These are phyloP conservation scores for Psittacara wagleri DNA, from an alignment of 2,113 vertebrate genomes.

Conservation along the genomic window DNA sequence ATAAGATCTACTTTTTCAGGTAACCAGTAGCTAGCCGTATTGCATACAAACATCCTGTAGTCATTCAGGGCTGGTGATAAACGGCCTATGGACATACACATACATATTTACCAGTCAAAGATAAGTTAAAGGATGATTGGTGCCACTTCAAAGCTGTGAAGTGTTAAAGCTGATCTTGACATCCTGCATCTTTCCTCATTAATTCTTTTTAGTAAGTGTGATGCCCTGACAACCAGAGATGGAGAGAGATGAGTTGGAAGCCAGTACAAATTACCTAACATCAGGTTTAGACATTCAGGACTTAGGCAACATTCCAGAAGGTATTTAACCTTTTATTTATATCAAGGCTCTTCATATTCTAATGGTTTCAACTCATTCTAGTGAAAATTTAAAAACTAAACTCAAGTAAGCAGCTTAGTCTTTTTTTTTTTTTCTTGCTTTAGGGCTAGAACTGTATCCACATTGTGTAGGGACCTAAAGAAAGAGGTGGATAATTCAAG, in stretches of 20 bases:
- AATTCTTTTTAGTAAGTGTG: not conserved
- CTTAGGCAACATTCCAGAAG: not conserved
- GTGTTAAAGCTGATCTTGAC: slow-evolving; percentile 6
- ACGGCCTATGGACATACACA: not conserved
- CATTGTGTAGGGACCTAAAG: not conserved
- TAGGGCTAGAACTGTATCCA: not conserved
- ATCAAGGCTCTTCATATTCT: not conserved
- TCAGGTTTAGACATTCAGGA: not conserved
- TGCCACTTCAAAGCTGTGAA: not conserved
- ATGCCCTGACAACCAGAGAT: not conserved
- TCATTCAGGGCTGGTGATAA: not conserved
- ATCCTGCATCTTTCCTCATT: not conserved
- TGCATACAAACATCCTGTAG: not conserved
- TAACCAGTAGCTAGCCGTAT: not conserved
- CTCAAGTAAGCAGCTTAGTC: not conserved
- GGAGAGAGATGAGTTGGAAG: not conserved
- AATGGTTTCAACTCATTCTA: not conserved
- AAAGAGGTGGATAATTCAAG: not conserved
- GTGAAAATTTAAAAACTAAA: not conserved
- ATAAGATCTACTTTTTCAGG: not conserved
- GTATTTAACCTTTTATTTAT: not conserved
- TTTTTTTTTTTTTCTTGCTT: not conserved
- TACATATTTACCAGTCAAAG: not conserved
- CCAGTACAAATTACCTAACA: not conserved
- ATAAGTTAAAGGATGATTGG: not conserved